Conservation (phyloP, 2,888 invertebrate species). For the Clanis bilineata region DNA sequence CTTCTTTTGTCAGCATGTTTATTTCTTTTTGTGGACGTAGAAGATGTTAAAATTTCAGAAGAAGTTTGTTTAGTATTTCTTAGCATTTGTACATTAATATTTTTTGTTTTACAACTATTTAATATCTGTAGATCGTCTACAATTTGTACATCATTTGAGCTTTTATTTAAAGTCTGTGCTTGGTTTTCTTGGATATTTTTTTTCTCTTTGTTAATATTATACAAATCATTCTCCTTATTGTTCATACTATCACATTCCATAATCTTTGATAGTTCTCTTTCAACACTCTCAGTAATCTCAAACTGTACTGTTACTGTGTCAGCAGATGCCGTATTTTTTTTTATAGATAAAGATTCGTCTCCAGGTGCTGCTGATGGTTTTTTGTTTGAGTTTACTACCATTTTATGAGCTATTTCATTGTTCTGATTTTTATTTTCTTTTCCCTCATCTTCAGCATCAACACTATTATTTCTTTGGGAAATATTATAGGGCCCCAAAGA, state of each 20-base stretch:
- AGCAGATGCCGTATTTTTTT: slow-evolving; percentile 69
- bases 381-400: slow-evolving; percentile 22
- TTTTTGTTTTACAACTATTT: slow-evolving; percentile 59
- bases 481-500: slow-evolving; percentile 39
- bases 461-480: slow-evolving; percentile 26
- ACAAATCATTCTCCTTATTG: slow-evolving; percentile 6
- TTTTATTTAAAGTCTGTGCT: not conserved
- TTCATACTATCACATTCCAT: slow-evolving; percentile 48
- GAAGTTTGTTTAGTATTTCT: slow-evolving; percentile 44
- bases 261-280: slow-evolving; percentile 61
- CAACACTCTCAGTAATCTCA: slow-evolving; percentile 70
- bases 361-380: slow-evolving; percentile 17
- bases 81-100: slow-evolving; percentile 47
- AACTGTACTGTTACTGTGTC: slow-evolving; percentile 61
- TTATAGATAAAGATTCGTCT: slow-evolving; percentile 45
- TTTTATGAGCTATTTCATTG: slow-evolving; percentile 26
- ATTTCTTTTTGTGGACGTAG: slow-evolving; percentile 41
- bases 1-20: slow-evolving; percentile 50
- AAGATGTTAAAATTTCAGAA: slow-evolving; percentile 61
- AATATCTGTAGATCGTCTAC: slow-evolving; percentile 63
- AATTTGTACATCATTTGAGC: slow-evolving; percentile 35
- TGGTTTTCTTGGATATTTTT: slow-evolving; percentile 14
- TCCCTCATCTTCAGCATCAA: slow-evolving; percentile 32
- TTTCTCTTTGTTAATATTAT: slow-evolving; percentile 17
- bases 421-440: slow-evolving; percentile 36